Percentiles rank a stretch among this genome's conserved stretches.
phyloP scores from a whole-genome alignment of 2,888 invertebrate genomes.

The Scrobipalpa costella region DNA sequence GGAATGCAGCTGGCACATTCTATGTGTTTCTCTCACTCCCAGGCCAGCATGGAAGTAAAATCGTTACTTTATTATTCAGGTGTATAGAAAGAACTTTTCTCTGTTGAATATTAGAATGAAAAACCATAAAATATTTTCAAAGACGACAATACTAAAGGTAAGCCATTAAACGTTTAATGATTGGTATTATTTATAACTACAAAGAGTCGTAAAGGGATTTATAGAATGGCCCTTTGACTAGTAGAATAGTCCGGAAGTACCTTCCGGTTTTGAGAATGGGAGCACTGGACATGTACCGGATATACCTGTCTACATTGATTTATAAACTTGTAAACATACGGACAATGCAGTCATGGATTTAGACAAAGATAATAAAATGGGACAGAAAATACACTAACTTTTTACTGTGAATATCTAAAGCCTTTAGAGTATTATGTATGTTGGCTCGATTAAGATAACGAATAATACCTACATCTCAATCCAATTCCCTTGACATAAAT shows the following conservation, averaged over 20 bases:
- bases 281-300: slow-evolving; percentile 12
- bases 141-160: slow-evolving; percentile 12
- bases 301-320: slow-evolving; percentile 23
- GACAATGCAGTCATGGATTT: background rate
- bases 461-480: background rate
- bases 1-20: too few species aligned
- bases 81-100: too few species aligned
- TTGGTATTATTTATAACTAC: slow-evolving; percentile 23
- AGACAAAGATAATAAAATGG: background rate
- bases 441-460: background rate
- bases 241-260: slow-evolving; percentile 18
- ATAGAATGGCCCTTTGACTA: slow-evolving; percentile 9
- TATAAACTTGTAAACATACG: slow-evolving; percentile 16
- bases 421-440: background rate
- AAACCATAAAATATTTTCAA: background rate
- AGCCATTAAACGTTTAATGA: slow-evolving; percentile 23
- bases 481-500: background rate
- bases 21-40: too few species aligned
- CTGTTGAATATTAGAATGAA: background rate
- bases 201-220: slow-evolving; percentile 25
- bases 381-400: background rate
- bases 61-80: too few species aligned
- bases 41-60: too few species aligned
- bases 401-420: background rate
- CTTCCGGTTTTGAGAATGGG: slow-evolving; percentile 19